A percentile compares a stretch with the other conserved stretches of the same genome.
Evolutionary conservation across 1,140 invertebrate species (phyloP).

Genomic region (Mya arenaria): DNA sequence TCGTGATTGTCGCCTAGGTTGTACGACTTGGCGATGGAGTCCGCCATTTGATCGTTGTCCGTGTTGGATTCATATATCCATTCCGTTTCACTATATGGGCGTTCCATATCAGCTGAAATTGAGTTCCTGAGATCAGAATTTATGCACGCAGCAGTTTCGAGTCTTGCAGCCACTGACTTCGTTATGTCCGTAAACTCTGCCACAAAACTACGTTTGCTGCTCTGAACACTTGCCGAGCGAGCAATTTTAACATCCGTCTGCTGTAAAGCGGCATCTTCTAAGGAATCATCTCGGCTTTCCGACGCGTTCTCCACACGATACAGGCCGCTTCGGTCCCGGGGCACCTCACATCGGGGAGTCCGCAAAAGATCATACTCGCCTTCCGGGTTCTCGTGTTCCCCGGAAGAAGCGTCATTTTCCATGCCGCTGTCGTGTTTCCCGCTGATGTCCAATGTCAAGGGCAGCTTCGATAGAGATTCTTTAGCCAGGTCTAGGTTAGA

Average conservation of each 20-base stretch:
- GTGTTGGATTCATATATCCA: slow-evolving; percentile 36
- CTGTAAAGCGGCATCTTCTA: background rate
- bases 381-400: background rate
- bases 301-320: background rate
- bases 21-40: slow-evolving; percentile 42
- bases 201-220: slow-evolving; percentile 37
- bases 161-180: slow-evolving; percentile 30
- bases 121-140: slow-evolving; percentile 17
- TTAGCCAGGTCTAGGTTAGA: slow-evolving; percentile 37
- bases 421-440: slow-evolving; percentile 1
- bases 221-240: background rate
- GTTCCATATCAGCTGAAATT: background rate
- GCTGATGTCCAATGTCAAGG: background rate
- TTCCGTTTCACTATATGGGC: slow-evolving; percentile 41
- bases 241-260: background rate
- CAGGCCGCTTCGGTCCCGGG: background rate
- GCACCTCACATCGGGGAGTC: background rate
- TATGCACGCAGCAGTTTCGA: slow-evolving; percentile 18
- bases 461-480: slow-evolving; percentile 20
- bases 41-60: slow-evolving; percentile 11
- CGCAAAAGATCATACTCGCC: slow-evolving; percentile 12
- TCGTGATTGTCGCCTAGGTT: slow-evolving; percentile 38
- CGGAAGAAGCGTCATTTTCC: slow-evolving; percentile 25
- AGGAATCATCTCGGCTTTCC: too few species aligned
- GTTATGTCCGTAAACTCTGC: slow-evolving; percentile 45